These are phyloP conservation scores for Tetramorium simillimum DNA, from an alignment of 1,140 invertebrate species.

Conservation along the genomic window DNA sequence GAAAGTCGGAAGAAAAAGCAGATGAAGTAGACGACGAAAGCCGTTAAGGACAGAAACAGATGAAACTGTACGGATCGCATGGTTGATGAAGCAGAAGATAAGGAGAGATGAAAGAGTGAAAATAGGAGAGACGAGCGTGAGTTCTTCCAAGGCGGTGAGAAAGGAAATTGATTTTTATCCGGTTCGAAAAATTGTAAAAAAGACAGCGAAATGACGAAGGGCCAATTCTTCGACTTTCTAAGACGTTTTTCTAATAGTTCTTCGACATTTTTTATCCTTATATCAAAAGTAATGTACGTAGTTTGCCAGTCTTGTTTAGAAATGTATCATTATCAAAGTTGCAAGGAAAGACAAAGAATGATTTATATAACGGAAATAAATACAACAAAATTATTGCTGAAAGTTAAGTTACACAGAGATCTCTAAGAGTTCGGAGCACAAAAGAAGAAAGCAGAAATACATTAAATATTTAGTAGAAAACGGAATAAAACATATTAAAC, in stretches of 20 bases:
- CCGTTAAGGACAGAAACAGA: constrained; percentile 56
- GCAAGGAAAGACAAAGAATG: neutral
- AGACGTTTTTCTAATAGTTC: neutral
- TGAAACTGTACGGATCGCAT: constrained; percentile 57
- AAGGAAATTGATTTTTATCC: constrained; percentile 48
- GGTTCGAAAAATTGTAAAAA: constrained; percentile 43
- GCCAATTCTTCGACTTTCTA: constrained; percentile 1
- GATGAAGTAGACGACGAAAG: constrained; percentile 56
- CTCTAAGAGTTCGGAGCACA: neutral
- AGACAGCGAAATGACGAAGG: constrained; percentile 8
- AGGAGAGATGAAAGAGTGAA: constrained; percentile 55
- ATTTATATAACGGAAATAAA: neutral
- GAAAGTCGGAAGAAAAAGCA: constrained; percentile 55
- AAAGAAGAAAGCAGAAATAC: neutral
- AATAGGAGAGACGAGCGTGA: constrained; percentile 49
- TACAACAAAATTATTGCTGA: neutral
- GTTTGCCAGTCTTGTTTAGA: neutral
- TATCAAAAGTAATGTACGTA: neutral
- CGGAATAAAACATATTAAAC: neutral
- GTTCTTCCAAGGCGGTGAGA: constrained; percentile 30
- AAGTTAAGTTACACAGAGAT: neutral
- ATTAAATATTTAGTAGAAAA: neutral
- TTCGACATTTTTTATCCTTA: neutral
- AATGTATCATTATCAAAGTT: neutral
- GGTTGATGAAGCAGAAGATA: constrained; percentile 60